Conservation (phyloP, 2,113 vertebrate genomes). For the Elephas maximus region DNA sequence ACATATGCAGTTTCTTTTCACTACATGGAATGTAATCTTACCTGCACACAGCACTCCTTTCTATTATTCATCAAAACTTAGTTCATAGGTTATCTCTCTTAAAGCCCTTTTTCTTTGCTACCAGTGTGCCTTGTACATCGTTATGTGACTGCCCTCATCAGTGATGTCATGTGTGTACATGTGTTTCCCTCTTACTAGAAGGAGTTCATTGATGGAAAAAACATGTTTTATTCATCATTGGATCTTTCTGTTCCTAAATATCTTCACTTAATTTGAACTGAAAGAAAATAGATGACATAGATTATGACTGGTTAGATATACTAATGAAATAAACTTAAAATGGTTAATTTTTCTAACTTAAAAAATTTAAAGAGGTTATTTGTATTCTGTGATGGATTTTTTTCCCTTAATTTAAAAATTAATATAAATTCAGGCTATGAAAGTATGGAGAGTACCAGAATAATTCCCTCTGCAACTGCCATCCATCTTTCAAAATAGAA, state of each 20-base stretch:
- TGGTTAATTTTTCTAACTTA: neutral
- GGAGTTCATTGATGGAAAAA: conserved; percentile 34
- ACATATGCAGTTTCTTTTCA: neutral
- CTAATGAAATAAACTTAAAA: conserved; percentile 24
- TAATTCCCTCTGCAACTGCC: neutral
- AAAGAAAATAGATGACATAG: conserved; percentile 13
- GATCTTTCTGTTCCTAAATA: conserved; percentile 5
- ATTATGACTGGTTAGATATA: neutral
- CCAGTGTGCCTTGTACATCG: neutral
- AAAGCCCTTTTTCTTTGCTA: neutral
- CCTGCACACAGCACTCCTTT: neutral
- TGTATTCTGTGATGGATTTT: neutral
- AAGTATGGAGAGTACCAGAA: neutral
- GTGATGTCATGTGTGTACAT: neutral
- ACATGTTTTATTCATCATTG: neutral
- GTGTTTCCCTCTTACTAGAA: conserved; percentile 21
- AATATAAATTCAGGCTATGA: neutral
- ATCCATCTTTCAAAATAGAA: neutral
- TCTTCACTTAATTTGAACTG: conserved; percentile 44
- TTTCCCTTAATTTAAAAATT: conserved; percentile 8
- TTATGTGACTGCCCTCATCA: neutral
- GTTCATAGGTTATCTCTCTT: neutral
- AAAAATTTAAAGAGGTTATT: conserved; percentile 1
- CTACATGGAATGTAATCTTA: neutral
- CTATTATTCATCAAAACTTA: neutral